These are phyloP conservation scores for Microctenopoma lineatum DNA, from an alignment of 2,797 vertebrate species.

Conservation along the genomic window DNA sequence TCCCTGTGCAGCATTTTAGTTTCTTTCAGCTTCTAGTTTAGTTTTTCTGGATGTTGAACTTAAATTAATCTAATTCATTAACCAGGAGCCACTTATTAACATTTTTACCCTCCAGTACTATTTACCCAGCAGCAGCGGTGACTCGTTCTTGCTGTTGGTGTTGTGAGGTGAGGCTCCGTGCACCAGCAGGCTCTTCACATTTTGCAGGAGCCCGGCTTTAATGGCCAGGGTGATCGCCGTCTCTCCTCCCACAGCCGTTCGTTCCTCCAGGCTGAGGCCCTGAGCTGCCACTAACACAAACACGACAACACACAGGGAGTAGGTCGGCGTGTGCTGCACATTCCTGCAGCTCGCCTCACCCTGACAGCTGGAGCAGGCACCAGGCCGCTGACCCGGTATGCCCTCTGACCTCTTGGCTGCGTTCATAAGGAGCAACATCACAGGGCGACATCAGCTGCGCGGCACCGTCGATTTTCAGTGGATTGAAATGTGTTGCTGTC, in stretches of 20 bases:
- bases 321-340: background rate
- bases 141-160: slow-evolving; percentile 87
- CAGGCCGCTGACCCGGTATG: slow-evolving; percentile 17
- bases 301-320: slow-evolving; percentile 14
- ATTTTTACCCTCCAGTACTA: no score
- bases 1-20: no score
- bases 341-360: background rate
- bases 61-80: no score
- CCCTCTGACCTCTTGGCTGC: background rate
- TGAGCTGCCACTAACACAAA: slow-evolving; percentile 70
- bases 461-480: background rate
- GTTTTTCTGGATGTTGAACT: no score
- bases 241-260: slow-evolving; percentile 84
- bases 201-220: slow-evolving; percentile 83
- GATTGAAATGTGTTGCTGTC: background rate
- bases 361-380: slow-evolving; percentile 53
- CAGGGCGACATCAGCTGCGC: slow-evolving; percentile 11
- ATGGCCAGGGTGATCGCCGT: slow-evolving; percentile 87
- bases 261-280: slow-evolving; percentile 86
- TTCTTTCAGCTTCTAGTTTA: no score
- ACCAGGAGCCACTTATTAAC: no score
- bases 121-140: slow-evolving; percentile 88
- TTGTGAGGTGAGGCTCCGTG: slow-evolving; percentile 85
- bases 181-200: slow-evolving; percentile 84
- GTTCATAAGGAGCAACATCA: slow-evolving; percentile 12